These are phyloP conservation scores for Oncorhynchus clarkii DNA, from an alignment of 2,113 vertebrate species.

Conservation along the genomic window DNA sequence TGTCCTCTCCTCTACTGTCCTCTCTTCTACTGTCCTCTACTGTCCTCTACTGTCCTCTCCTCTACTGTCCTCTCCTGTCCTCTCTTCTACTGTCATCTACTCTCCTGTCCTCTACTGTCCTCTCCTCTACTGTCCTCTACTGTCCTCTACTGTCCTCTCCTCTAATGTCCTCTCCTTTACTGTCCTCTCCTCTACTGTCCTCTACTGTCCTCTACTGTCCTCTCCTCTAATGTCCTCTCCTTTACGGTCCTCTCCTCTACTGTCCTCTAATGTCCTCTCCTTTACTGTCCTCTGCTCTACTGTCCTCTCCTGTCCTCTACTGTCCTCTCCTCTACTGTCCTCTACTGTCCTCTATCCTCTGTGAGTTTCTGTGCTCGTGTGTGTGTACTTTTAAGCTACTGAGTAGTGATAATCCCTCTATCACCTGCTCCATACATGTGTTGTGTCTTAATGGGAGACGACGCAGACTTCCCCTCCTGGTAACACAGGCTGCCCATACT, in stretches of 20 bases:
- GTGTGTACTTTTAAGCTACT: conserved; percentile 20
- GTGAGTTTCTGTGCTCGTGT: conserved; percentile 33
- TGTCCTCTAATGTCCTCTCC: background rate
- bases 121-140: background rate
- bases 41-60: background rate
- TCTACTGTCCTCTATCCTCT: conserved; percentile 5
- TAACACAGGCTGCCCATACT: conserved; percentile 9
- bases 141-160: background rate
- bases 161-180: background rate
- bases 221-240: background rate
- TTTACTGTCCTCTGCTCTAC: background rate
- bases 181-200: too few species aligned
- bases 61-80: too few species aligned
- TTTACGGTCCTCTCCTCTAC: background rate
- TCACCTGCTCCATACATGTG: conserved; percentile 48
- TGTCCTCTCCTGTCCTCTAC: too few species aligned
- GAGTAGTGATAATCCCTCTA: conserved; percentile 40
- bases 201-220: background rate
- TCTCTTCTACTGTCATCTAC: too few species aligned
- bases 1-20: too few species aligned
- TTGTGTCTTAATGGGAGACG: conserved; percentile 30
- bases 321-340: too few species aligned
- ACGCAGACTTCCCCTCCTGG: conserved; percentile 24
- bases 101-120: too few species aligned
- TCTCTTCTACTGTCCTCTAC: too few species aligned